Evolutionary conservation across 2,888 invertebrate genomes (phyloP).

Genomic region (Dendrolimus pini): DNA sequence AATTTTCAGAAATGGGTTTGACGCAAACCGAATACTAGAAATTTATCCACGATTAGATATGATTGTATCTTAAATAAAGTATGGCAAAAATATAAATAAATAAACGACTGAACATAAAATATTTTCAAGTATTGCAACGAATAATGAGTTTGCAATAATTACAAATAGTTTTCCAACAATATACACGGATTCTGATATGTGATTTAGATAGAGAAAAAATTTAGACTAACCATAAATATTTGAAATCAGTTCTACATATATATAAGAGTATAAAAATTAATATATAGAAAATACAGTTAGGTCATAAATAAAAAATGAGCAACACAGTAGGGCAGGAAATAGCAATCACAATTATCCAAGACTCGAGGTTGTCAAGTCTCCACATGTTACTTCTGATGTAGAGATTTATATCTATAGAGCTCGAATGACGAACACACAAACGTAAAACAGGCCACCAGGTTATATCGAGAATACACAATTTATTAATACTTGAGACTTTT

Average conservation of each 20-base stretch:
- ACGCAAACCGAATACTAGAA: not conserved
- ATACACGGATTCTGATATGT: too few relatives aligned
- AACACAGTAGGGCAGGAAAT: conserved; percentile 63
- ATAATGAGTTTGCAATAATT: too few relatives aligned
- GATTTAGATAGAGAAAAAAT: too few relatives aligned
- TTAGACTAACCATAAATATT: too few relatives aligned
- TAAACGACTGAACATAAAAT: not conserved
- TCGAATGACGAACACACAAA: conserved; percentile 20
- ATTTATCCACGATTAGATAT: not conserved
- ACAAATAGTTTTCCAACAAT: too few relatives aligned
- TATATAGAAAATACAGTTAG: conserved; percentile 25
- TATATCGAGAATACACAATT: conserved; percentile 17
- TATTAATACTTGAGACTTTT: not conserved
- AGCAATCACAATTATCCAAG: conserved; percentile 57
- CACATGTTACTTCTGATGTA: conserved; percentile 30
- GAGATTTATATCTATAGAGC: conserved; percentile 42
- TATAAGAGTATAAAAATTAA: not conserved
- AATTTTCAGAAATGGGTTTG: not conserved
- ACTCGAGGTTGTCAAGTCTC: conserved; percentile 34
- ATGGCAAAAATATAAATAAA: not conserved
- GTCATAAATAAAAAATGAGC: conserved; percentile 48
- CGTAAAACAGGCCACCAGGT: conserved; percentile 27
- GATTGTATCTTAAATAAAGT: not conserved
- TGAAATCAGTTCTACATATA: too few relatives aligned
- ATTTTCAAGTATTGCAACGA: not conserved